These are phyloP conservation scores for Parnassius apollo DNA, from an alignment of 2,888 invertebrate genomes.

Conservation along the genomic window DNA sequence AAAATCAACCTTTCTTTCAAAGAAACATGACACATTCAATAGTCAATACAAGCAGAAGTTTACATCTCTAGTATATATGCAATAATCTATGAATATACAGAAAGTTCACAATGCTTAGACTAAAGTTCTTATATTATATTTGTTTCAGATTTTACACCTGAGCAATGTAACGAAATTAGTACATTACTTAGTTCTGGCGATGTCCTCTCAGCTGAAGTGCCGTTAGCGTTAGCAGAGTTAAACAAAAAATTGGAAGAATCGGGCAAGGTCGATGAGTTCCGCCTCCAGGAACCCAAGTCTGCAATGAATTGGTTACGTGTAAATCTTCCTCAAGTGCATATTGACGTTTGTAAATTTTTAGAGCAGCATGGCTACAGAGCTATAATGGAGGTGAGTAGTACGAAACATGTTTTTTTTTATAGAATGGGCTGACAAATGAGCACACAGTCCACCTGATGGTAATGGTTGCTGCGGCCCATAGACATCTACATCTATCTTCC, in stretches of 20 bases:
- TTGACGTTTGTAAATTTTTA: slow-evolving; percentile 81
- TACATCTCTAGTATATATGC: too few relatives aligned
- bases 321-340: slow-evolving; percentile 69
- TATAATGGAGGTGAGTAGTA: slow-evolving; percentile 78
- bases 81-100: too few relatives aligned
- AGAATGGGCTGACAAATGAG: too few relatives aligned
- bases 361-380: slow-evolving; percentile 86
- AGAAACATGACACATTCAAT: too few relatives aligned
- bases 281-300: slow-evolving; percentile 63
- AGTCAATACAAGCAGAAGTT: too few relatives aligned
- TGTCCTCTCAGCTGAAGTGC: slow-evolving; percentile 89
- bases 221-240: slow-evolving; percentile 73
- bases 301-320: slow-evolving; percentile 82
- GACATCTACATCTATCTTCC: too few relatives aligned
- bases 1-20: too few relatives aligned
- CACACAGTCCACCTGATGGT: too few relatives aligned
- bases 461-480: too few relatives aligned
- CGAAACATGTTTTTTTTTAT: too few relatives aligned
- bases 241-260: slow-evolving; percentile 62
- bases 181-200: slow-evolving; percentile 85
- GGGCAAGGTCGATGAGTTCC: slow-evolving; percentile 73
- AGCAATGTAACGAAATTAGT: slow-evolving; percentile 86
- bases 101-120: too few relatives aligned
- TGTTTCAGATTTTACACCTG: slow-evolving; percentile 80
- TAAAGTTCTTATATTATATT: background rate